phyloP scores from a whole-genome alignment of 2,888 invertebrate species.

The Stenotaenia linearis region DNA sequence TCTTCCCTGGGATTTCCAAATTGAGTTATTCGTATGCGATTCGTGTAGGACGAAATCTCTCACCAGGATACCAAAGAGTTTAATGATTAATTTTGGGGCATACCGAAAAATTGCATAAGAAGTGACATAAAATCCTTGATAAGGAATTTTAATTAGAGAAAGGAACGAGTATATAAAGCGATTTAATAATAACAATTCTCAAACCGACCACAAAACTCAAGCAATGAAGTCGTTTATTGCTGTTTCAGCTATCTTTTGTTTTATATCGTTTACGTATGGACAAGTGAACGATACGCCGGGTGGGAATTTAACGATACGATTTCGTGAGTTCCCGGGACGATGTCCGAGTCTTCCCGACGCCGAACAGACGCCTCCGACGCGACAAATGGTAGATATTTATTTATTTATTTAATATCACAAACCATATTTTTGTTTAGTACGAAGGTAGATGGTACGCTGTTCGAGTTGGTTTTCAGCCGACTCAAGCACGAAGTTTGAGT shows the following conservation, averaged over 20 bases:
- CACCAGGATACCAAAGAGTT: too few relatives aligned
- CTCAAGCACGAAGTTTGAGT: background rate
- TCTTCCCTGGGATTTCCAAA: too few relatives aligned
- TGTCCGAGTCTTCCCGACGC: background rate
- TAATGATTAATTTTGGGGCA: too few relatives aligned
- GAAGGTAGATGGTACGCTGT: background rate
- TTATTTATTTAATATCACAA: background rate
- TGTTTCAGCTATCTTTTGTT: background rate
- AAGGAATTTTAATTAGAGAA: too few relatives aligned
- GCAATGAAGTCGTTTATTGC: background rate
- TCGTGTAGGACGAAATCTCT: too few relatives aligned
- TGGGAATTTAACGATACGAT: background rate
- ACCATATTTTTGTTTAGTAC: background rate
- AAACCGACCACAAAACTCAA: too few relatives aligned
- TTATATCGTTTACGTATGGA: background rate
- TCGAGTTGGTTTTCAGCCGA: background rate
- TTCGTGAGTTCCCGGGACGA: background rate
- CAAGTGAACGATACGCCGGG: background rate
- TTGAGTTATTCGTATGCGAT: too few relatives aligned
- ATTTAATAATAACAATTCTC: too few relatives aligned
- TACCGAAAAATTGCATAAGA: too few relatives aligned
- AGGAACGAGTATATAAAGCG: too few relatives aligned
- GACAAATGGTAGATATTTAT: background rate
- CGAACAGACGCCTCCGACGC: background rate
- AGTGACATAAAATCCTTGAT: too few relatives aligned